Conservation (phyloP, 2,797 vertebrate species). For the Alfaro cultratus region DNA sequence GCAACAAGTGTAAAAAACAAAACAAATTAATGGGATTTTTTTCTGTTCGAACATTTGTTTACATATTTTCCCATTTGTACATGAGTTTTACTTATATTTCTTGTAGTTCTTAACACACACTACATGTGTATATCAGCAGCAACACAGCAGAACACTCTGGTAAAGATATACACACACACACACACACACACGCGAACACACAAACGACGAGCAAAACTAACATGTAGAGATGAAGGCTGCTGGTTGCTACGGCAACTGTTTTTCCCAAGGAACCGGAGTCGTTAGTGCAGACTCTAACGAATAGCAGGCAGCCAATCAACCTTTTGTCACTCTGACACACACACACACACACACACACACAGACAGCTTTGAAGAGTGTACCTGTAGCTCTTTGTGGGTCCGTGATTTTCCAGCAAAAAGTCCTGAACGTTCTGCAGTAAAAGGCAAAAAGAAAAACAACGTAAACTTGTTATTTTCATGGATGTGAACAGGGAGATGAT, state of each 20-base stretch:
- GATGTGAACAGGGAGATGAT: too few species aligned
- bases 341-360: not conserved
- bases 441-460: constrained; percentile 6
- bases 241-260: constrained; percentile 28
- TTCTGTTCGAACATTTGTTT: not conserved
- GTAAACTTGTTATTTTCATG: too few species aligned
- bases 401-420: constrained; percentile 83
- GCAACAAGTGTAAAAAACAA: not conserved
- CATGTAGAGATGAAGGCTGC: not conserved
- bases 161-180: not conserved
- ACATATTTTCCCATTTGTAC: not conserved
- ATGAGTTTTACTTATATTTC: not conserved
- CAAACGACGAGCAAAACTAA: not conserved
- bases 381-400: constrained; percentile 83
- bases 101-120: not conserved
- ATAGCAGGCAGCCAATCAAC: constrained; percentile 8
- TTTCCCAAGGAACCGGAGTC: constrained; percentile 4
- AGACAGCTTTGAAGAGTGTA: constrained; percentile 51
- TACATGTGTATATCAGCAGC: not conserved
- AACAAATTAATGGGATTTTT: not conserved
- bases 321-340: not conserved
- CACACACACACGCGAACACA: not conserved
- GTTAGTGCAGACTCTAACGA: constrained; percentile 4
- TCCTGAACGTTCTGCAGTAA: constrained; percentile 86
- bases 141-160: not conserved